Conservation (phyloP, 2,113 vertebrate species). For the Saccopteryx bilineata region DNA sequence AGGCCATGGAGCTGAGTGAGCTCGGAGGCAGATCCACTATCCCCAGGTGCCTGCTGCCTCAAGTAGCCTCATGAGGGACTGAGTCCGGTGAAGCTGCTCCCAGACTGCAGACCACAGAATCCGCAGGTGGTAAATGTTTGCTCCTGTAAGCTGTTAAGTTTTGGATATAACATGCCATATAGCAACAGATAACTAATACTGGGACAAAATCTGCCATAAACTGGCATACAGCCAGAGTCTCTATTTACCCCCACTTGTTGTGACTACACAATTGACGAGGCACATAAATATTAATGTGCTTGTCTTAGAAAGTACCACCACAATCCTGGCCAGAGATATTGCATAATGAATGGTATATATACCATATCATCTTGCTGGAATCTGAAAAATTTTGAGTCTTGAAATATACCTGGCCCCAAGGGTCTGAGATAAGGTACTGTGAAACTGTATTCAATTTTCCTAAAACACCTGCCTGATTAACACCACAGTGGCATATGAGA, state of each 20-base stretch:
- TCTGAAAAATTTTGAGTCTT: constrained; percentile 27
- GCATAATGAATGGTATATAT: neutral
- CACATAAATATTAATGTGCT: neutral
- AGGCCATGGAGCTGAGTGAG: neutral
- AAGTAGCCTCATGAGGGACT: neutral
- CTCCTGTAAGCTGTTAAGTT: constrained; percentile 28
- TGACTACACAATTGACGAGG: neutral
- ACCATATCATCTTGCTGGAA: neutral
- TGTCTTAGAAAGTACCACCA: neutral
- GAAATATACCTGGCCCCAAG: neutral
- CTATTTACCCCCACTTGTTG: neutral
- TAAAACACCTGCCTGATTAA: constrained; percentile 38
- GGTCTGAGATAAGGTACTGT: neutral
- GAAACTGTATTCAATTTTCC: neutral
- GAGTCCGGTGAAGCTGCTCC: neutral
- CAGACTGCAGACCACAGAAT: neutral
- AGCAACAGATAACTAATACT: neutral
- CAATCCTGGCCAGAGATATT: neutral
- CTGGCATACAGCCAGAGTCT: neutral
- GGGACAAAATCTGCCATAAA: neutral
- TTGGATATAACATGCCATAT: neutral
- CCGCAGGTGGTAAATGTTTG: neutral
- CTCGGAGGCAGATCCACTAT: neutral
- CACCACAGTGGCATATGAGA: neutral
- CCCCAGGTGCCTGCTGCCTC: neutral